Percentiles rank a stretch among this genome's conserved stretches.
phyloP scores from a whole-genome alignment of 1,140 invertebrate species.

The Drosophila ambigua region DNA sequence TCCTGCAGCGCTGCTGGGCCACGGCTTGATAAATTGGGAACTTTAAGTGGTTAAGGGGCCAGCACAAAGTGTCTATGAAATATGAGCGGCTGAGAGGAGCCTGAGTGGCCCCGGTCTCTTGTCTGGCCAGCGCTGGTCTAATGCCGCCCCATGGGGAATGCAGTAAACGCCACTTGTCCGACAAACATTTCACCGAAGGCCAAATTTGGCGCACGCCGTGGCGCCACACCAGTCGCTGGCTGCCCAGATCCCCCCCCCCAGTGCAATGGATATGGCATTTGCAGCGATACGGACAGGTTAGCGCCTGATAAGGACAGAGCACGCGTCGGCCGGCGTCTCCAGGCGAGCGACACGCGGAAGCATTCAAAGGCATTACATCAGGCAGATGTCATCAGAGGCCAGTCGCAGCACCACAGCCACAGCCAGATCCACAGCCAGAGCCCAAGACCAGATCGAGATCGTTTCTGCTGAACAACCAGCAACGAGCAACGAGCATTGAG shows the following conservation, averaged over 20 bases:
- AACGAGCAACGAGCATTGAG: constrained; percentile 41
- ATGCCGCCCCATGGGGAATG: constrained; percentile 53
- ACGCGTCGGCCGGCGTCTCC: constrained; percentile 62
- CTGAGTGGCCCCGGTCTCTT: neutral
- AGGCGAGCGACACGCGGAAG: constrained; percentile 73
- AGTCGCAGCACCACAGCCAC: constrained; percentile 3
- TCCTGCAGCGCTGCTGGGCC: constrained; percentile 33
- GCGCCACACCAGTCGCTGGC: constrained; percentile 67
- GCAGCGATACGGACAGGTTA: constrained; percentile 76
- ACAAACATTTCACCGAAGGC: constrained; percentile 70
- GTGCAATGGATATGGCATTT: constrained; percentile 47
- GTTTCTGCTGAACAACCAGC: constrained; percentile 52
- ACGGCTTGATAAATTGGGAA: constrained; percentile 71
- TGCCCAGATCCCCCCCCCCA: constrained; percentile 21
- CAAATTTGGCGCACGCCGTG: constrained; percentile 78
- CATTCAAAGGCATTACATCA: constrained; percentile 42
- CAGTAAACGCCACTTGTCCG: constrained; percentile 48
- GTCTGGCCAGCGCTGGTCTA: constrained; percentile 25
- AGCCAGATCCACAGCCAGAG: constrained; percentile 26
- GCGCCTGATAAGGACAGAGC: constrained; percentile 74
- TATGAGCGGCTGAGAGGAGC: too few species aligned
- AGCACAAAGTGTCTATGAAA: too few species aligned
- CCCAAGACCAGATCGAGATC: constrained; percentile 26
- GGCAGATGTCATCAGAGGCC: constrained; percentile 65
- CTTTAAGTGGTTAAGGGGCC: constrained; percentile 59